Base-by-base conservation (phyloP, 1,140 invertebrate species). In the Cepaea nemoralis region DNA sequence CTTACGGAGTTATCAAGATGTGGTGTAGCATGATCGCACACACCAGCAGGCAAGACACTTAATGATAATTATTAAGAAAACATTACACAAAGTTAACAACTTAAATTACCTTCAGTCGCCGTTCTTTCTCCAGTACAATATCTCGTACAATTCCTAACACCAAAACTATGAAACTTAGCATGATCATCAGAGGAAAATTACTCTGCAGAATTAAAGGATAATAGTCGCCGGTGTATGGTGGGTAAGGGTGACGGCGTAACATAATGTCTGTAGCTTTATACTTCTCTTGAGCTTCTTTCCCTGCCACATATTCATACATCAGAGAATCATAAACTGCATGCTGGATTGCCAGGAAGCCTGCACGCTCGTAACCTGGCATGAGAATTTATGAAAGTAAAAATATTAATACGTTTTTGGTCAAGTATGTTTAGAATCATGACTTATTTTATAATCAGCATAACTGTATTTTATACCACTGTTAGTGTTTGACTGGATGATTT, bases 271-370 rank as follows among this genome's bases (percentile, higher is more conserved):
- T 67, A 42, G 71, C 66, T 39, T 80, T 59, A 22, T 82, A 77
- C 19, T 79, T 42, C 45, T 69, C 45, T 14, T n/a, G 27, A 16
- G 59, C 33, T 31, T n/a, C n/a, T n/a, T 77, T 42, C 31, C n/a
- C 39, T 8, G 63, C 33, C 78, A 75, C 76, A 19, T 85, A 77
- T 59, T 83, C 71, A 48, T 92, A 91, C 80, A 94, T 93, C 24
- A 95, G 91, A 59, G 93, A 91, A 79, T 92, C 91, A 35, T 94
- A 94, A 10, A 96, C 86, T 5, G 93, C 92, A 89, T 94, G 93
- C 88, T 96, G 95, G 2, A 96, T 85, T 3, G 93, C 92, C 27
- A 95, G 88, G 88, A 96, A 96, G 80, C 95, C 94, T 91, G 95
- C 94, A 31, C 90, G 87, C 33, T 91, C 92, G 89, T 96, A 96